These are phyloP conservation scores for Eupithecia inturbata DNA, from an alignment of 2,888 invertebrate genomes.

Conservation along the genomic window DNA sequence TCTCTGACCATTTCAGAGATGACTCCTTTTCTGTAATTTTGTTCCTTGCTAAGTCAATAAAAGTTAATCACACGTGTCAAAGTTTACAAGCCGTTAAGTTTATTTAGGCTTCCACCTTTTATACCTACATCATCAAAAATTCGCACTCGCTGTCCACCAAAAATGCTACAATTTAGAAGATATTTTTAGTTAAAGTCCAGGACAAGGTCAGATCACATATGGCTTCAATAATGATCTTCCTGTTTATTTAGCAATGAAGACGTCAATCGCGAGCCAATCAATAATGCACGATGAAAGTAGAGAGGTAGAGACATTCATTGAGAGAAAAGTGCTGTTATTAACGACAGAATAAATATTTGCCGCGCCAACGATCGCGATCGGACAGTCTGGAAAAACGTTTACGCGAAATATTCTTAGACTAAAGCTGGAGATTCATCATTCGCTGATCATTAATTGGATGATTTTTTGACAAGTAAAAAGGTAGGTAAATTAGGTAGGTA, in stretches of 20 bases:
- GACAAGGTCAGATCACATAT: not conserved
- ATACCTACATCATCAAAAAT: too few relatives aligned
- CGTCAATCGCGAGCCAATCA: constrained; percentile 12
- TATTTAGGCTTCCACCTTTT: too few relatives aligned
- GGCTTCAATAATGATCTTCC: constrained; percentile 6
- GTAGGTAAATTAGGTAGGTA: too few relatives aligned
- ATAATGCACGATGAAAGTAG: constrained; percentile 31
- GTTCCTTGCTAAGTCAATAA: not conserved
- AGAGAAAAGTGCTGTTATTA: constrained; percentile 30
- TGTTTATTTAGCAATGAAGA: not conserved
- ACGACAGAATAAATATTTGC: constrained; percentile 34
- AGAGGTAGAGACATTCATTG: constrained; percentile 23
- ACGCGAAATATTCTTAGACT: constrained; percentile 9
- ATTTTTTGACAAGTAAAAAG: not conserved
- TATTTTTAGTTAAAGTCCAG: not conserved
- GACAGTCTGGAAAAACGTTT: constrained; percentile 16
- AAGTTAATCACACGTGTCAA: not conserved
- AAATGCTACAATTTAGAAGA: not conserved
- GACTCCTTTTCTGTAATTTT: not conserved
- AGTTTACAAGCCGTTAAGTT: not conserved
- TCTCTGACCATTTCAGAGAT: not conserved
- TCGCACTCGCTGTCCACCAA: not conserved
- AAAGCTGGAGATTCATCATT: not conserved
- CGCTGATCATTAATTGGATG: not conserved
- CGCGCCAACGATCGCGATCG: constrained; percentile 24